Percentiles rank a stretch among this genome's conserved stretches.
phyloP scores from a whole-genome alignment of 1,140 invertebrate species.

The Lutraria rhynchaena region DNA sequence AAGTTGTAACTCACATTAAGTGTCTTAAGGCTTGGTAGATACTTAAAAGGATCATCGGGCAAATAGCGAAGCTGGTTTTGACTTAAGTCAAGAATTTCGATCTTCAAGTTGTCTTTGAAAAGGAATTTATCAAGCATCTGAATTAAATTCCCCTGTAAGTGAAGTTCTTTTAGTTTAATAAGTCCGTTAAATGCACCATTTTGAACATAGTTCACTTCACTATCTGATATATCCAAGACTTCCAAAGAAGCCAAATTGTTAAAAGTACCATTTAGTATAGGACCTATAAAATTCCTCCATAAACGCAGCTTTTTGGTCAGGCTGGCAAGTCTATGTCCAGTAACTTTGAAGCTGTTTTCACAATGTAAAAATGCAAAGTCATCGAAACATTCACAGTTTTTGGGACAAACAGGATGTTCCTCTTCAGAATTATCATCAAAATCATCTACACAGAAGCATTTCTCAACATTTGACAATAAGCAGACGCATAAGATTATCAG shows the following conservation, averaged over 20 bases:
- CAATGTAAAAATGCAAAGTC: slow-evolving; percentile 31
- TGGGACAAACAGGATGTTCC: slow-evolving; percentile 10
- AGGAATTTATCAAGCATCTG: slow-evolving; percentile 47
- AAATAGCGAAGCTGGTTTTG: slow-evolving; percentile 30
- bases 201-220: slow-evolving; percentile 43
- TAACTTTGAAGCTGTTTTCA: slow-evolving; percentile 26
- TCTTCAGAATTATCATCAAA: too few relatives aligned
- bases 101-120: slow-evolving; percentile 40
- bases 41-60: slow-evolving; percentile 41
- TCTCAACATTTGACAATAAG: slow-evolving; percentile 24
- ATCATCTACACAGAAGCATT: slow-evolving; percentile 15
- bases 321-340: background rate
- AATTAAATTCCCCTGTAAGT: slow-evolving; percentile 33
- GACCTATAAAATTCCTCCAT: slow-evolving; percentile 34
- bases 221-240: slow-evolving; percentile 37
- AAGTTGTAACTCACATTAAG: slow-evolving; percentile 52
- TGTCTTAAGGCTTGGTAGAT: slow-evolving; percentile 42
- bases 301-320: slow-evolving; percentile 42
- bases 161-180: slow-evolving; percentile 16
- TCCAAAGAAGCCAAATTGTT: slow-evolving; percentile 24
- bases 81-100: slow-evolving; percentile 52
- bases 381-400: slow-evolving; percentile 23
- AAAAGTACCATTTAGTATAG: slow-evolving; percentile 50
- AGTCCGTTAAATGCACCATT: slow-evolving; percentile 44
- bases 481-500: slow-evolving; percentile 8